These are phyloP conservation scores for Machaerirhynchus nigripectus DNA, from an alignment of 2,113 vertebrate species.

Conservation along the genomic window DNA sequence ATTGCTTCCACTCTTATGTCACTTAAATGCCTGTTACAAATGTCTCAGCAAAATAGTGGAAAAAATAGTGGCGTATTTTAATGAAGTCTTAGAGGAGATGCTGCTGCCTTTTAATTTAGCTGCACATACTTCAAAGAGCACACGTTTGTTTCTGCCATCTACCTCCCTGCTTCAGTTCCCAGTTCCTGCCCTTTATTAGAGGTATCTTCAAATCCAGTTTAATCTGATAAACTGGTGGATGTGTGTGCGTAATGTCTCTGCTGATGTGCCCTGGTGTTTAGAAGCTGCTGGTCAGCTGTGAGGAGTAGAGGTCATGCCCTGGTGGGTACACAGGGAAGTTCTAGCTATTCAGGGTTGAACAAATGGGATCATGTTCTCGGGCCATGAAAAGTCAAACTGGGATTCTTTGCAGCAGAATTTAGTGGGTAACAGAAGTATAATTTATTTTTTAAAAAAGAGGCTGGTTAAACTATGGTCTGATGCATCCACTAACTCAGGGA, in stretches of 20 bases:
- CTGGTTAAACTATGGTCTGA: not conserved
- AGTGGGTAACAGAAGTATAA: not conserved
- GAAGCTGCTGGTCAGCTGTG: conserved; percentile 25
- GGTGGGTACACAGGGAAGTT: not conserved
- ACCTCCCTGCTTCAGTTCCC: not conserved
- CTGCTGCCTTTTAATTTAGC: not conserved
- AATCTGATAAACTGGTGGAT: not conserved
- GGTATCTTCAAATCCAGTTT: not conserved
- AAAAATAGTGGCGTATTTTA: not conserved
- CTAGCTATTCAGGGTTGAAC: not conserved
- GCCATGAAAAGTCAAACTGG: not conserved
- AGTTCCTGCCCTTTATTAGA: not conserved
- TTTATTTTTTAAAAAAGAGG: not conserved
- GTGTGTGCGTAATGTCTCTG: not conserved
- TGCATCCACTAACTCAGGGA: conserved; percentile 49
- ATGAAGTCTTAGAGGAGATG: not conserved
- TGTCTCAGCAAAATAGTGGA: not conserved
- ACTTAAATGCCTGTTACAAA: not conserved
- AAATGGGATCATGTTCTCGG: not conserved
- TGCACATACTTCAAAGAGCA: not conserved
- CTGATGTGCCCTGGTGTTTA: not conserved
- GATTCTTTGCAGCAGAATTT: not conserved
- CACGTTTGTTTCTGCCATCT: not conserved
- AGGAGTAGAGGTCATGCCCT: not conserved
- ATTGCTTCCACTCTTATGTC: not conserved